Percentiles rank a stretch among this genome's conserved stretches.
These are phyloP conservation scores for Harlomillsia oculata DNA, from an alignment of 1,140 invertebrate genomes.

Conservation along the genomic window DNA sequence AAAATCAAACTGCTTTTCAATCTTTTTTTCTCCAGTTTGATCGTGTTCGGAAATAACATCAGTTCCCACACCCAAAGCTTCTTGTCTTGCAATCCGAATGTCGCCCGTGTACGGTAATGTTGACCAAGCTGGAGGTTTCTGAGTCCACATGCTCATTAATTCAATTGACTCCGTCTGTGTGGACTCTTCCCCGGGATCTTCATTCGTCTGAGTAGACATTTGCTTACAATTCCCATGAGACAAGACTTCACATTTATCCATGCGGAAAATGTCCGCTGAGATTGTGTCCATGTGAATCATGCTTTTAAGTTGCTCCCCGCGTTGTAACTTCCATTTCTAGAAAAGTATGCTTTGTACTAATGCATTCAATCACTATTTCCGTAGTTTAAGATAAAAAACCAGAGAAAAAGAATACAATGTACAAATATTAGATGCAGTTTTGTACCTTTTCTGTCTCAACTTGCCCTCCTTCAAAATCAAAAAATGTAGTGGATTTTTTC, in stretches of 20 bases:
- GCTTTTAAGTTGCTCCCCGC: background rate
- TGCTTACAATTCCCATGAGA: background rate
- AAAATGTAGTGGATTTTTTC: no score
- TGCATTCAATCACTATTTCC: no score
- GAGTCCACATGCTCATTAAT: slow-evolving; percentile 15
- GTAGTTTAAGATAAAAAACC: no score
- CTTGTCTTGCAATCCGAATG: background rate
- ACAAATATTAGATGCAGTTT: no score
- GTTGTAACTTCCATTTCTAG: background rate
- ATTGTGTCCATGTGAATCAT: slow-evolving; percentile 2
- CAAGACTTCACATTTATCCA: slow-evolving; percentile 2
- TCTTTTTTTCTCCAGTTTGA: background rate
- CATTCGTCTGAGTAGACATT: slow-evolving; percentile 16
- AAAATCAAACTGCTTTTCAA: slow-evolving; percentile 1
- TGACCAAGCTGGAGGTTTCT: slow-evolving; percentile 19
- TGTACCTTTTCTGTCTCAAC: no score
- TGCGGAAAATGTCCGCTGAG: slow-evolving; percentile 2
- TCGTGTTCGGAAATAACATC: background rate
- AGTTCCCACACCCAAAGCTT: background rate
- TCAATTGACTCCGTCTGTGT: slow-evolving; percentile 13
- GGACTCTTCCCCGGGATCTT: slow-evolving; percentile 8
- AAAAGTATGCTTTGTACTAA: no score
- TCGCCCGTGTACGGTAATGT: background rate
- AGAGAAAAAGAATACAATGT: no score
- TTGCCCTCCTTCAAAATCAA: no score